Evolutionary conservation across 2,888 invertebrate genomes (phyloP).

Genomic region (Aspidiotus destructor): DNA sequence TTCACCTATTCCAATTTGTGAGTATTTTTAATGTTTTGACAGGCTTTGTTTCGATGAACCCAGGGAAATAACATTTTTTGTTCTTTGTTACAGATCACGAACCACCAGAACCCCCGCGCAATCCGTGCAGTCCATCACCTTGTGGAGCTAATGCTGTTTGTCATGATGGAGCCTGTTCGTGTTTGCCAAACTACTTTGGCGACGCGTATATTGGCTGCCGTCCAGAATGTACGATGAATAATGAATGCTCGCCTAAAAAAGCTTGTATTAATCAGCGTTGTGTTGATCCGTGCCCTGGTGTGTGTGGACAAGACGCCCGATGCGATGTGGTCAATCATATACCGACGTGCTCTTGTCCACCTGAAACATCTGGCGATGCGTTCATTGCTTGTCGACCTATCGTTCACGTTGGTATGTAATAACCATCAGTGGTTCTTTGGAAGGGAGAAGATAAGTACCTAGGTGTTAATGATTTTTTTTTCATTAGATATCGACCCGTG

Average conservation of each 20-base stretch:
- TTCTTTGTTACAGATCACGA: slow-evolving; percentile 10
- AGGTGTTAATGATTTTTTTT: background rate
- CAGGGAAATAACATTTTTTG: background rate
- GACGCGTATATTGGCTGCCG: slow-evolving; percentile 56
- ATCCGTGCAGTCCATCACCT: slow-evolving; percentile 53
- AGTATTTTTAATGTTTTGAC: slow-evolving; percentile 36
- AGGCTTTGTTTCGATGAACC: background rate
- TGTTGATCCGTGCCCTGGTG: slow-evolving; percentile 55
- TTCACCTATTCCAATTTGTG: slow-evolving; percentile 46
- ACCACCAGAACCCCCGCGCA: slow-evolving; percentile 35
- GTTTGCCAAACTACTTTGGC: slow-evolving; percentile 43
- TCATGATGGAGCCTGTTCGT: slow-evolving; percentile 47
- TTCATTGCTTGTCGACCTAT: slow-evolving; percentile 45
- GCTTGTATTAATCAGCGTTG: slow-evolving; percentile 68
- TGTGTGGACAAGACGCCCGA: slow-evolving; percentile 49
- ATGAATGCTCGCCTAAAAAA: slow-evolving; percentile 58
- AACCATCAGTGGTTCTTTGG: background rate
- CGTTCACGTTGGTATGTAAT: slow-evolving; percentile 21
- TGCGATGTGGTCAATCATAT: slow-evolving; percentile 51
- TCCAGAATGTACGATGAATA: slow-evolving; percentile 66
- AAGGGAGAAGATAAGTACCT: background rate
- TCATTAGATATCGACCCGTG: slow-evolving; percentile 38
- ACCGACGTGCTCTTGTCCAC: slow-evolving; percentile 50
- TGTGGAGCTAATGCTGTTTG: slow-evolving; percentile 60
- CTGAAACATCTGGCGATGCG: slow-evolving; percentile 51